A percentile compares a stretch with the other conserved stretches of the same genome.
These are phyloP conservation scores for Drosophila vallismaia DNA, from an alignment of 2,888 invertebrate genomes.

Conservation along the genomic window DNA sequence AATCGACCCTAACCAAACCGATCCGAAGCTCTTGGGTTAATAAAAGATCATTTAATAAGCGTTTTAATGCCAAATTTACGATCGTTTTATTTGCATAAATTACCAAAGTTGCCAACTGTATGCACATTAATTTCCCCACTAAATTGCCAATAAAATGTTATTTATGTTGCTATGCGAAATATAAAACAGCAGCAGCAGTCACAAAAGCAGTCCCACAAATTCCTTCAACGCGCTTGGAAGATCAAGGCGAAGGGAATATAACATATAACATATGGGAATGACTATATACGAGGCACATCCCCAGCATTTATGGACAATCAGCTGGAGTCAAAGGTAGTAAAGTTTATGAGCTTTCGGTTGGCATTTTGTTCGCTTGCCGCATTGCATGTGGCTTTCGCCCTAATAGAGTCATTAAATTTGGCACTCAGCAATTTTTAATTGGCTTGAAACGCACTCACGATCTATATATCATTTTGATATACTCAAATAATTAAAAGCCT, in stretches of 20 bases:
- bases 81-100: constrained; percentile 82
- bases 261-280: constrained; percentile 32
- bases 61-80: constrained; percentile 81
- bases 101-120: constrained; percentile 76
- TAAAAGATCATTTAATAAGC: constrained; percentile 79
- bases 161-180: constrained; percentile 70
- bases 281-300: constrained; percentile 17
- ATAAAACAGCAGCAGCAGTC: constrained; percentile 25
- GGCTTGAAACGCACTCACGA: constrained; percentile 1
- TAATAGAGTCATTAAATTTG: constrained; percentile 68
- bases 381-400: constrained; percentile 40
- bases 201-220: constrained; percentile 13
- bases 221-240: constrained; percentile 27
- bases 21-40: constrained; percentile 49
- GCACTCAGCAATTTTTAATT: constrained; percentile 6
- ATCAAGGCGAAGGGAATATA: constrained; percentile 16
- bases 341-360: constrained; percentile 56
- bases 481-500: background rate
- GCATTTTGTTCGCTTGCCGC: constrained; percentile 32
- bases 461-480: constrained; percentile 2
- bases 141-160: constrained; percentile 81
- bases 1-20: background rate
- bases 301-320: constrained; percentile 41
- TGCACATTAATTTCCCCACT: constrained; percentile 74
- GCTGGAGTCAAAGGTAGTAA: constrained; percentile 48